phyloP scores from a whole-genome alignment of 2,797 vertebrate genomes.

The Pseudochaenichthys georgianus region DNA sequence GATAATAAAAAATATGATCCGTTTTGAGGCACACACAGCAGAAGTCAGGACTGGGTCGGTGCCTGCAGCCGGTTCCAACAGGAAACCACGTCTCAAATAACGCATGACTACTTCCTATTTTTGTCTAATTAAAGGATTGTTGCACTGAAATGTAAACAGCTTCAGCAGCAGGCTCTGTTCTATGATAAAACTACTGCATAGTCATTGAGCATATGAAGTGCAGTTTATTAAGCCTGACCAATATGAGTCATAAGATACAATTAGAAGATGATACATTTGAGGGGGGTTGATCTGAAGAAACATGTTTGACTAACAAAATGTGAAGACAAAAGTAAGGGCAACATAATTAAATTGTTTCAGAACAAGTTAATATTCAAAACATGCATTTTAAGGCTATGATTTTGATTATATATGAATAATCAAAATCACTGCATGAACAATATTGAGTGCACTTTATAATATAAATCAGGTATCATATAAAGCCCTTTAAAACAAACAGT shows the following conservation, averaged over 20 bases:
- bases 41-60: slow-evolving; percentile 54
- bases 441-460: neutral
- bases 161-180: slow-evolving; percentile 32
- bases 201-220: slow-evolving; percentile 13
- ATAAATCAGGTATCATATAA: neutral
- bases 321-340: neutral
- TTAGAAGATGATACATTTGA: neutral
- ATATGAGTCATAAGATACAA: neutral
- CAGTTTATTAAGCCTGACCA: neutral
- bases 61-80: slow-evolving; percentile 62
- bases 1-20: slow-evolving; percentile 64
- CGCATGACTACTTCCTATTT: slow-evolving; percentile 78
- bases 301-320: neutral
- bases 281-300: neutral
- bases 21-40: slow-evolving; percentile 53
- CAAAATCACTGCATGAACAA: neutral
- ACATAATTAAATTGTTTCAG: neutral
- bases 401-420: neutral
- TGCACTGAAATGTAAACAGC: slow-evolving; percentile 60
- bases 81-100: slow-evolving; percentile 77
- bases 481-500: neutral
- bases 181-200: slow-evolving; percentile 2
- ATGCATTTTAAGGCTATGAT: neutral
- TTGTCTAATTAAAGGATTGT: slow-evolving; percentile 77
- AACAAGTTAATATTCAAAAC: neutral